Evolutionary conservation across 1,140 invertebrate species (phyloP).

Genomic region (Drosophila ficusphila): DNA sequence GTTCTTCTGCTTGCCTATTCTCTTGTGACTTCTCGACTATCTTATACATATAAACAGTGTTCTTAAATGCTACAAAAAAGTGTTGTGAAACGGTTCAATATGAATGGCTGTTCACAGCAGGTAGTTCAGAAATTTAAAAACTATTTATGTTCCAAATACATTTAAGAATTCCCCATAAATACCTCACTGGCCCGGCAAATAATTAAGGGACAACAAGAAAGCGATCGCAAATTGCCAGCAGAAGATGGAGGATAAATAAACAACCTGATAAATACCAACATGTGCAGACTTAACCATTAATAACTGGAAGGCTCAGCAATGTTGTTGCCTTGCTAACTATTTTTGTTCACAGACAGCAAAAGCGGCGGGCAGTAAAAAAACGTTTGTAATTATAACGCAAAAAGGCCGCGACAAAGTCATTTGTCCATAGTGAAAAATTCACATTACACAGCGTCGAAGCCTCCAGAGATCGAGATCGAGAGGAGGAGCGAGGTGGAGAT

Average conservation of each 20-base stretch:
- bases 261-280: constrained; percentile 62
- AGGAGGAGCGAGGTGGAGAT: constrained; percentile 35
- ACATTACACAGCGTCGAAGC: constrained; percentile 47
- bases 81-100: too few species aligned
- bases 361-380: constrained; percentile 33
- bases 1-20: too few species aligned
- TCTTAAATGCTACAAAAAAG: too few species aligned
- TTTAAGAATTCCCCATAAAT: constrained; percentile 24
- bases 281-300: constrained; percentile 73
- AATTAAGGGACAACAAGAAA: constrained; percentile 17
- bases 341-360: constrained; percentile 37
- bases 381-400: constrained; percentile 77
- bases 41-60: too few species aligned
- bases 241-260: constrained; percentile 13
- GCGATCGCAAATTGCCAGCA: constrained; percentile 57
- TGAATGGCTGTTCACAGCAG: too few species aligned
- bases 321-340: constrained; percentile 65
- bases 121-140: background rate
- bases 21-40: too few species aligned
- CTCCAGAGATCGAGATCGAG: constrained; percentile 27
- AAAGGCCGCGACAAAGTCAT: constrained; percentile 80
- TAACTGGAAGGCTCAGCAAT: constrained; percentile 70
- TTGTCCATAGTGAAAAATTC: constrained; percentile 80
- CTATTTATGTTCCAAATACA: constrained; percentile 4
- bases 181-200: constrained; percentile 6